phyloP scores from a whole-genome alignment of 2,113 vertebrate genomes.

The Phasianus colchicus region DNA sequence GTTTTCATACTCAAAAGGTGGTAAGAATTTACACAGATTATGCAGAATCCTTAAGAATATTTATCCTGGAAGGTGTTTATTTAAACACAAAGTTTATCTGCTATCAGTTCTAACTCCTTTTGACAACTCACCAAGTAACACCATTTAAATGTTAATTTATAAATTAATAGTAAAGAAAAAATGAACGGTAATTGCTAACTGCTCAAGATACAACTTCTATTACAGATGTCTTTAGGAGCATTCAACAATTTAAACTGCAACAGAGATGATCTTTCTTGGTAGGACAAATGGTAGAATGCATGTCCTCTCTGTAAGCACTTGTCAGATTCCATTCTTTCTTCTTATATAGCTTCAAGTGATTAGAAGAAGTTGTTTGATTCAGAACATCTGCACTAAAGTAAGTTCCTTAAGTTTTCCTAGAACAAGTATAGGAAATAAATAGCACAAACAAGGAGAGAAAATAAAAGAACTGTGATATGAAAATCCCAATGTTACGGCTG shows the following conservation, averaged over 20 bases:
- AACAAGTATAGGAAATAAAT: slow-evolving; percentile 9
- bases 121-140: neutral
- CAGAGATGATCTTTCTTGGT: neutral
- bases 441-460: neutral
- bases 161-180: neutral
- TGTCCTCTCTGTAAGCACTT: neutral
- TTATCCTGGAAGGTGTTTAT: fast-evolving
- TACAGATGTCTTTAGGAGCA: neutral
- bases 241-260: neutral
- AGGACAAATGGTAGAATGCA: neutral
- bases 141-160: neutral
- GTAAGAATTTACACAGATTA: neutral
- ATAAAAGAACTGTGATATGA: neutral
- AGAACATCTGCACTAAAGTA: neutral
- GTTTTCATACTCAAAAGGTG: fast-evolving
- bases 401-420: neutral
- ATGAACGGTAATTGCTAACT: neutral
- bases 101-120: neutral
- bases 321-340: fast-evolving
- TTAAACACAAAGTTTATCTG: neutral
- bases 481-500: neutral
- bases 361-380: neutral
- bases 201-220: neutral
- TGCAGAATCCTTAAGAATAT: neutral
- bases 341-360: too few relatives aligned